phyloP scores from a whole-genome alignment of 23 tunicate species.

The Halocynthia aurantium region DNA sequence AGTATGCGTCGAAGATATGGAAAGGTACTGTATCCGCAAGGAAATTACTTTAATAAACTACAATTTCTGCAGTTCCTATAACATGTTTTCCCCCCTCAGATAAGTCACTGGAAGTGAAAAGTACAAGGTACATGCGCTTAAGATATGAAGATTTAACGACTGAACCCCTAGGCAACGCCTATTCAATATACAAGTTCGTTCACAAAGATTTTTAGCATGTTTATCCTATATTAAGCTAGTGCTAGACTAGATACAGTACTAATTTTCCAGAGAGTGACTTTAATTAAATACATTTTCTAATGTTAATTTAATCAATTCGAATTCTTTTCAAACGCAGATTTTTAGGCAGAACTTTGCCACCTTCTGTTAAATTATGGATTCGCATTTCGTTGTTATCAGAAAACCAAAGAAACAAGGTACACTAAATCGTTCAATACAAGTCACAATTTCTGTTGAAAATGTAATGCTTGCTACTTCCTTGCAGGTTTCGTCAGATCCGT shows the following conservation, averaged over 20 bases:
- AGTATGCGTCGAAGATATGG: background rate
- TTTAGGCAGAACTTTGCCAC: conserved; percentile 5
- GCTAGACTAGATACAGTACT: too few species aligned
- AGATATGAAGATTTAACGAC: conserved; percentile 37
- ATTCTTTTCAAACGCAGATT: background rate
- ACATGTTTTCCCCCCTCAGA: background rate
- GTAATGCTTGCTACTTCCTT: background rate
- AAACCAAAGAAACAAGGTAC: background rate
- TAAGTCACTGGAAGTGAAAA: background rate
- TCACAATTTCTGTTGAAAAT: background rate
- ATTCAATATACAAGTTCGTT: conserved; percentile 35
- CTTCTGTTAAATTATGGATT: conserved; percentile 17
- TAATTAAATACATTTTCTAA: too few species aligned
- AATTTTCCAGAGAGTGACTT: too few species aligned
- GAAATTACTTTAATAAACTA: background rate
- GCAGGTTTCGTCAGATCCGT: conserved; percentile 11
- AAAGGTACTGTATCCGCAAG: background rate
- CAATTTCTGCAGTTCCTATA: background rate
- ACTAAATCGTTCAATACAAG: background rate
- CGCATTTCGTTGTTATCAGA: background rate
- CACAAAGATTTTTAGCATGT: background rate
- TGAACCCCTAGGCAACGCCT: conserved; percentile 23
- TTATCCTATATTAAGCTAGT: too few species aligned
- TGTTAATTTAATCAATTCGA: background rate
- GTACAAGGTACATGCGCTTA: conserved; percentile 17